Conservation (phyloP, 1,140 invertebrate genomes). For the Metopolophium dirhodum region DNA sequence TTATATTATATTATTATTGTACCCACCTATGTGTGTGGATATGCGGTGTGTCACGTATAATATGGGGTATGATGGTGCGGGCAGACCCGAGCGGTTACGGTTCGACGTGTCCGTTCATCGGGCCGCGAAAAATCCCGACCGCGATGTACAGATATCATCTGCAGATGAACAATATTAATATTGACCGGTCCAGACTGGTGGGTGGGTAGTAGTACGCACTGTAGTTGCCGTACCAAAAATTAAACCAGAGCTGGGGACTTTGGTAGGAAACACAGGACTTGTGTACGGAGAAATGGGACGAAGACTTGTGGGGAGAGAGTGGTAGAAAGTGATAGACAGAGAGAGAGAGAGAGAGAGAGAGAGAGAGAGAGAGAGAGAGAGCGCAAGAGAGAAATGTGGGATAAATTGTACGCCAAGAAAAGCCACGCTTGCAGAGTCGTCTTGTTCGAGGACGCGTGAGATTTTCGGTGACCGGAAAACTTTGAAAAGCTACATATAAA, state of each 20-base stretch:
- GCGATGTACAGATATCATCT: no score
- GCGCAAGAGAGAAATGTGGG: neutral
- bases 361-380: neutral
- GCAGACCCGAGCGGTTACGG: no score
- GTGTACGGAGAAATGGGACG: neutral
- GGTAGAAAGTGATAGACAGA: neutral
- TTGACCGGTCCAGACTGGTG: no score
- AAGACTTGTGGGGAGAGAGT: no score
- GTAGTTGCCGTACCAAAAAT: neutral
- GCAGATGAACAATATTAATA: no score
- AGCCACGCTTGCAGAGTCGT: neutral
- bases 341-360: neutral
- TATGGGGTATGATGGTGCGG: no score
- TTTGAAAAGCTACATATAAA: constrained; percentile 51
- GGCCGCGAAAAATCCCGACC: no score
- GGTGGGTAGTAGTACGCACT: neutral
- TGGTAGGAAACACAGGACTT: no score
- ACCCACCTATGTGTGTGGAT: no score
- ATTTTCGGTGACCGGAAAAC: constrained; percentile 53
- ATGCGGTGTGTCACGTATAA: no score
- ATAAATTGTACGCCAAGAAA: neutral
- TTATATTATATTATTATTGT: no score
- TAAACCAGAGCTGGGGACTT: neutral
- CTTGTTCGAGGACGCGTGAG: constrained; percentile 42
- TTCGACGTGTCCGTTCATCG: no score